Evolutionary conservation across 2,888 invertebrate species (phyloP).

Genomic region (Chalcis sispes): DNA sequence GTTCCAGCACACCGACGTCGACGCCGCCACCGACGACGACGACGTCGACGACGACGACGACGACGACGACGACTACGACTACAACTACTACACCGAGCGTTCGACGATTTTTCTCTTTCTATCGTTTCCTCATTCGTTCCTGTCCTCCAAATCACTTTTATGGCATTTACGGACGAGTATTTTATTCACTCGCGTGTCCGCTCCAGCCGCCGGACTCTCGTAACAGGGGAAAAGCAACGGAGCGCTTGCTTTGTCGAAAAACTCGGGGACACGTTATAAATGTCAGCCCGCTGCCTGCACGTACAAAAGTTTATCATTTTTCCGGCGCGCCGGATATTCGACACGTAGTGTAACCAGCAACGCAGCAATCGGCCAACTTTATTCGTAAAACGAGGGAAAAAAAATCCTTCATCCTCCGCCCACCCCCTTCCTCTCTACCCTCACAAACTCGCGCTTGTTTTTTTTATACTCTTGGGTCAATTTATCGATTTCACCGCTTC

Average conservation of each 20-base stretch:
- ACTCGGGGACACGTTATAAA: conserved; percentile 43
- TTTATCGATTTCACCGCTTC: conserved; percentile 38
- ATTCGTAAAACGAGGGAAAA: conserved; percentile 34
- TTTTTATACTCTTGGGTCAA: conserved; percentile 19
- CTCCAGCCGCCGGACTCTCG: conserved; percentile 42
- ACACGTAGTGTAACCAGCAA: conserved; percentile 15
- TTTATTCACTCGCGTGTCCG: conserved; percentile 56
- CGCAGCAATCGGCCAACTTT: conserved; percentile 27
- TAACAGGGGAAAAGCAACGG: background rate
- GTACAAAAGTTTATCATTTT: conserved; percentile 56
- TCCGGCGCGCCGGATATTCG: conserved; percentile 48
- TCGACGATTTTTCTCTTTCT: conserved; percentile 55
- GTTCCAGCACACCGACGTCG: no score
- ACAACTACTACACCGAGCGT: no score
- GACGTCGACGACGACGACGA: no score
- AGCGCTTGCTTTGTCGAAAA: conserved; percentile 29
- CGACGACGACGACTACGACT: no score
- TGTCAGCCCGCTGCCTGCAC: conserved; percentile 21
- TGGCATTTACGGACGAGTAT: conserved; percentile 53
- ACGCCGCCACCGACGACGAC: no score
- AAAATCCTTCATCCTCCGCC: no score
- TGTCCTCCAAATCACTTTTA: conserved; percentile 60
- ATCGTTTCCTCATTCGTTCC: conserved; percentile 58
- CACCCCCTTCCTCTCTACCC: no score
- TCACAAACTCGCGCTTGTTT: background rate